Evolutionary conservation across 2,888 invertebrate genomes (phyloP).

Genomic region (Phaonia tiefii): DNA sequence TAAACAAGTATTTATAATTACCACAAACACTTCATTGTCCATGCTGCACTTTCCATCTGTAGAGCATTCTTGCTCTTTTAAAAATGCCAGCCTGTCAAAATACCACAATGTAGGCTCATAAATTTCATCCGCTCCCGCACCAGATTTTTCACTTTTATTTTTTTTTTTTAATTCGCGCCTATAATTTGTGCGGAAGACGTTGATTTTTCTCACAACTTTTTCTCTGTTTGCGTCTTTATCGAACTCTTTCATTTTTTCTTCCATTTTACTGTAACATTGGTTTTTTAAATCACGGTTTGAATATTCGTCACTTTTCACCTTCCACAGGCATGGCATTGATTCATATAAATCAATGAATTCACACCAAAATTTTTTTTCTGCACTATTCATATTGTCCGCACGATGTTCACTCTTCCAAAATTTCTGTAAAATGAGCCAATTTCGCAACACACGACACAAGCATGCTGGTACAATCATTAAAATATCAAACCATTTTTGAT

Average conservation of each 20-base stretch:
- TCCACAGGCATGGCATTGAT: no score
- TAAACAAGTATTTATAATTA: not conserved
- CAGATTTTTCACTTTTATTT: constrained; percentile 4
- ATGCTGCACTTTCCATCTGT: not conserved
- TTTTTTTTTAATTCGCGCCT: not conserved
- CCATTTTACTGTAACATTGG: constrained; percentile 27
- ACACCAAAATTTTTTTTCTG: no score
- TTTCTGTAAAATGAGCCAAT: no score
- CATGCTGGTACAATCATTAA: no score
- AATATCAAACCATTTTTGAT: no score
- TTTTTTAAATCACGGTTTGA: constrained; percentile 39
- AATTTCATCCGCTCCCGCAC: not conserved
- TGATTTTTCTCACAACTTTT: constrained; percentile 44
- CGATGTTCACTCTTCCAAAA: no score
- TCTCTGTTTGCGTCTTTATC: constrained; percentile 32
- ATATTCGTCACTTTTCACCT: no score
- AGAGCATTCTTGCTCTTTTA: constrained; percentile 24
- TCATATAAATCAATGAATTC: no score
- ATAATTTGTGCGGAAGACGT: no score
- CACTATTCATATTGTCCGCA: no score
- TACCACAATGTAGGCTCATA: constrained; percentile 50
- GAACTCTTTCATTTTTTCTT: constrained; percentile 30
- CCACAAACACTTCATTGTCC: not conserved
- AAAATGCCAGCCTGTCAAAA: constrained; percentile 40
- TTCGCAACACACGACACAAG: no score